Conservation (phyloP, 1,140 invertebrate species). For the Halotydeus destructor region DNA sequence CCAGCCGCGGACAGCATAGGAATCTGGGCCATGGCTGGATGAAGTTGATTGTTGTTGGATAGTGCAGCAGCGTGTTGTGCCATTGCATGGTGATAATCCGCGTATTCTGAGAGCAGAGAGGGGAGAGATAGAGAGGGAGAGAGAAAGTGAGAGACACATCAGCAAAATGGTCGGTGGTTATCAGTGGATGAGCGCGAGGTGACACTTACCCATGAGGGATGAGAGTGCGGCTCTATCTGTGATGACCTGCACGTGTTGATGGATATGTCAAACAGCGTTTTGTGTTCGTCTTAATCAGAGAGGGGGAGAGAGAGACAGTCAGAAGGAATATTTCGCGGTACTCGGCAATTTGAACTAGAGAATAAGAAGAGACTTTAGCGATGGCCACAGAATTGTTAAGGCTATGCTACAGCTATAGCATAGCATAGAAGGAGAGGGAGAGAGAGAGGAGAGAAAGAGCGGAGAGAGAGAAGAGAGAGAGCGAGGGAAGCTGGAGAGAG, state of each 20-base stretch:
- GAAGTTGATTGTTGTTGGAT: constrained; percentile 15
- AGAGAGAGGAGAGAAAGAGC: background rate
- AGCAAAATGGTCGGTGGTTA: background rate
- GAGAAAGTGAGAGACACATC: background rate
- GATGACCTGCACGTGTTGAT: background rate
- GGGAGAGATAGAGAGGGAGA: background rate
- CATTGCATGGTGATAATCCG: constrained; percentile 19
- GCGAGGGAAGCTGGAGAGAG: no score
- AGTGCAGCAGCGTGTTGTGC: constrained; percentile 17
- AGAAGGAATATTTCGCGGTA: background rate
- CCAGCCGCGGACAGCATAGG: constrained; percentile 16
- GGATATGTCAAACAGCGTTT: background rate
- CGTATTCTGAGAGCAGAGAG: constrained; percentile 5
- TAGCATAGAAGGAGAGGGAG: background rate
- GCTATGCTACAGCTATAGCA: no score
- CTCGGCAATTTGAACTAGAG: constrained; percentile 4
- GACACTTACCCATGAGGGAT: background rate
- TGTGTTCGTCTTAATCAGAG: background rate
- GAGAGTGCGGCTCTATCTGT: no score
- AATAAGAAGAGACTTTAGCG: constrained; percentile 3
- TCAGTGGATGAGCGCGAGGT: background rate
- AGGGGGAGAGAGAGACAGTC: background rate
- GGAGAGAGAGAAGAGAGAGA: no score
- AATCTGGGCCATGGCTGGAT: constrained; percentile 18
- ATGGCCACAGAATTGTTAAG: no score